Conservation (phyloP, 2,797 vertebrate species). For the Silurus aristotelis region DNA sequence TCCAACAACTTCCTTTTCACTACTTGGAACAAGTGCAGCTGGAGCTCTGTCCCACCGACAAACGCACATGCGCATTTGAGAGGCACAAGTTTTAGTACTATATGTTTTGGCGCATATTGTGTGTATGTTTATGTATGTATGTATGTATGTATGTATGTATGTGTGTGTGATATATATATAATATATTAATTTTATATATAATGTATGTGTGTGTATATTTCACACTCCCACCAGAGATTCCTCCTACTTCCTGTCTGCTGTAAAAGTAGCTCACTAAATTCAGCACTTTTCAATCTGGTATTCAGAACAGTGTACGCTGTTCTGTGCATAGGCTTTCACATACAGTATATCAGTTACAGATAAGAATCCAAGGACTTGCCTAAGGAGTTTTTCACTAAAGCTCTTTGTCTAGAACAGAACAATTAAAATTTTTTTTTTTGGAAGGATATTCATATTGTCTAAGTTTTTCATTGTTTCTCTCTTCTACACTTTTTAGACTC, state of each 20-base stretch:
- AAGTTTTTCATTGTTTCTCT: constrained; percentile 16
- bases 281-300: constrained; percentile 13
- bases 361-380: constrained; percentile 38
- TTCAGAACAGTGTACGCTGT: constrained; percentile 24
- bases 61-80: no score
- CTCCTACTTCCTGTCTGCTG: constrained; percentile 26
- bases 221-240: background rate
- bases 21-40: no score
- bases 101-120: no score
- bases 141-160: no score
- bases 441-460: no score
- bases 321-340: background rate
- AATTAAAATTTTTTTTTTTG: background rate
- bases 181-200: no score
- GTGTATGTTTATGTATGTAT: no score
- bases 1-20: no score
- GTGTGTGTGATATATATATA: no score
- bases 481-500: constrained; percentile 70
- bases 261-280: constrained; percentile 19
- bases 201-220: background rate
- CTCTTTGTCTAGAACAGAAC: background rate
- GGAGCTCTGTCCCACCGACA: no score
- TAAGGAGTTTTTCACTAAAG: background rate
- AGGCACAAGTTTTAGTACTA: no score
- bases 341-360: constrained; percentile 10